These are phyloP conservation scores for Lutjanus campechanus DNA, from an alignment of 2,797 vertebrate species.

Conservation along the genomic window DNA sequence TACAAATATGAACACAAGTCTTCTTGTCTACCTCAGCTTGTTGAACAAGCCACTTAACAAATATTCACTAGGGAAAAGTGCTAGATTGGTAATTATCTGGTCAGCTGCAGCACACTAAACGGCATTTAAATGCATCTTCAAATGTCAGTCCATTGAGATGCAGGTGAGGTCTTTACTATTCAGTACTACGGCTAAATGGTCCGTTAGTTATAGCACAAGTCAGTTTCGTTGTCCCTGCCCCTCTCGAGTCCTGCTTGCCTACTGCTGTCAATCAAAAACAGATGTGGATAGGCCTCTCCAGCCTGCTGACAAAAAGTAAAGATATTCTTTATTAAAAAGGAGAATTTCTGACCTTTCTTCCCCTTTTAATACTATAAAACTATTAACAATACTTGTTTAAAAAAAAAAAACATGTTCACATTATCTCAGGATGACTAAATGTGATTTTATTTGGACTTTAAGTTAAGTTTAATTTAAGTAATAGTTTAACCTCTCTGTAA, in stretches of 20 bases:
- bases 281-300: not conserved
- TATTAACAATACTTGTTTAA: too few species aligned
- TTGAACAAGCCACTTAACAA: not conserved
- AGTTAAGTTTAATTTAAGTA: too few species aligned
- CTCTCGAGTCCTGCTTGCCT: not conserved
- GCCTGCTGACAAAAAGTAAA: not conserved
- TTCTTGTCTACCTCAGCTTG: not conserved
- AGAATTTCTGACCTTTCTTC: not conserved
- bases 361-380: not conserved
- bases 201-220: not conserved
- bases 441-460: too few species aligned
- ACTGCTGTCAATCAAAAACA: not conserved
- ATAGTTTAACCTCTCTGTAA: too few species aligned
- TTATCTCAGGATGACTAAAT: not conserved
- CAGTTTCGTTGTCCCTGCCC: not conserved
- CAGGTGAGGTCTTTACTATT: not conserved
- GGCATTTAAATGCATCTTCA: not conserved
- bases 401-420: not conserved
- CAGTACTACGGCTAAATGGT: too few species aligned
- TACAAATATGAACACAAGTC: not conserved
- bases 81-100: not conserved
- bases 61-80: not conserved
- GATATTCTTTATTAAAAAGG: not conserved
- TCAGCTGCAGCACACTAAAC: not conserved
- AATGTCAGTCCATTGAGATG: not conserved